Percentiles rank a stretch among this genome's conserved stretches.
Evolutionary conservation across 2,797 vertebrate genomes (phyloP).

Genomic region (Myotis findleyi): DNA sequence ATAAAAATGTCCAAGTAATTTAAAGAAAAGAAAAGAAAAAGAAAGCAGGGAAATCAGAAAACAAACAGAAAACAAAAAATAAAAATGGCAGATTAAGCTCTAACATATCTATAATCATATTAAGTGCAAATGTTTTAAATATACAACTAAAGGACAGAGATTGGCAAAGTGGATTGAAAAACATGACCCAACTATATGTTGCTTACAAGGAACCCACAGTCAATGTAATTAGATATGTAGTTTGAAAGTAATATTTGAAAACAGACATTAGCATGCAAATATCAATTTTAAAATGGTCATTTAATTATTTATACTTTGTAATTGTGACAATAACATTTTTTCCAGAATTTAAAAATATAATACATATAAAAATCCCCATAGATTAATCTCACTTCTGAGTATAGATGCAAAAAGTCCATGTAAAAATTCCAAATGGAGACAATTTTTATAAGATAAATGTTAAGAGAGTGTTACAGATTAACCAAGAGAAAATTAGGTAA

Average conservation of each 20-base stretch:
- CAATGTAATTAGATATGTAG: background rate
- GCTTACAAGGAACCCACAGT: background rate
- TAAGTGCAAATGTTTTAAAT: background rate
- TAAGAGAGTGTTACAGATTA: background rate
- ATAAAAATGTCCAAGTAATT: background rate
- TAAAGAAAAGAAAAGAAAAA: background rate
- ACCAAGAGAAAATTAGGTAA: constrained; percentile 1
- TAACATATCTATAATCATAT: background rate
- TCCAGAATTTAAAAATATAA: background rate
- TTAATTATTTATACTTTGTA: background rate
- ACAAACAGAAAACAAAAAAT: background rate
- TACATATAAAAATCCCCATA: background rate
- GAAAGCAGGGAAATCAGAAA: background rate
- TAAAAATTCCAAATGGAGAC: background rate
- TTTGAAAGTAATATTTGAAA: background rate
- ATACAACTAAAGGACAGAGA: background rate
- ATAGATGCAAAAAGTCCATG: background rate
- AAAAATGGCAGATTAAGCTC: background rate
- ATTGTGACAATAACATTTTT: background rate
- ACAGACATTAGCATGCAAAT: background rate
- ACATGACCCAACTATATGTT: background rate
- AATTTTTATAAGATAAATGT: background rate
- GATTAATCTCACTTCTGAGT: background rate
- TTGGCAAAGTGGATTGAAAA: background rate
- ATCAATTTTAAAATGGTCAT: background rate